Evolutionary conservation across 2,888 invertebrate species (phyloP), one percentile per base, ranked within the genome.

Genomic region (Tuta absoluta): DNA sequence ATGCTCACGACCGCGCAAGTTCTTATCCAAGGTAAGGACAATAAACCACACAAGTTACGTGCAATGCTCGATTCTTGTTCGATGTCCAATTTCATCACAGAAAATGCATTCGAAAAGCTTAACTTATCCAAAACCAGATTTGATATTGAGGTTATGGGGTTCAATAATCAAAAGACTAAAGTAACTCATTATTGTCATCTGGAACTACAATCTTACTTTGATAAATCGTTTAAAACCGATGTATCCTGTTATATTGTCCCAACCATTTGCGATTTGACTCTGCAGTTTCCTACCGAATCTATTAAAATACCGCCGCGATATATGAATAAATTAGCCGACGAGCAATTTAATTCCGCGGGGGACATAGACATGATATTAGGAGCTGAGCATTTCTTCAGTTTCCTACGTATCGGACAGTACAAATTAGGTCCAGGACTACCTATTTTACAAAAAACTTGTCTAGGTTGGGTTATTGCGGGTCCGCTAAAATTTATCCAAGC

Each of bases 231-330:
- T 45, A 41, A 51, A 28, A 59, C 59, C 19, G 49, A 53, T 19
- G 45, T 67, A 12, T 56, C 64, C 19, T 67, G 63, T 37, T 60
- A 65, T 17, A 65, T 67, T 64, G 67, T 67, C 23, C 66, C 66
- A 12, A 45, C 12, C 2, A 64, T 66, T 56, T 63, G 66, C 19
- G 64, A 61, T 21, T 12, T 66, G 37, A 49, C 38, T 17, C 11
- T 60, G 59, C 4, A 37, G 10, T 1, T 17, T 3, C 58, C 58
- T 11, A 37, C 8, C 2, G 19, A 58, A 11, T 12, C 3, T 11
- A 38, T 24, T 28, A 63, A 45, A 1, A 61, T 66, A n/a, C 64
- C 64, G 12, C 3, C 33, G 5, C 48, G 19, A 2, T 56, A 38
- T 19, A 28, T 4, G 5, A 28, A 28, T 28, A 33, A 23, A 2